phyloP scores from a whole-genome alignment of 2,797 vertebrate species.

The Florisuga fusca region DNA sequence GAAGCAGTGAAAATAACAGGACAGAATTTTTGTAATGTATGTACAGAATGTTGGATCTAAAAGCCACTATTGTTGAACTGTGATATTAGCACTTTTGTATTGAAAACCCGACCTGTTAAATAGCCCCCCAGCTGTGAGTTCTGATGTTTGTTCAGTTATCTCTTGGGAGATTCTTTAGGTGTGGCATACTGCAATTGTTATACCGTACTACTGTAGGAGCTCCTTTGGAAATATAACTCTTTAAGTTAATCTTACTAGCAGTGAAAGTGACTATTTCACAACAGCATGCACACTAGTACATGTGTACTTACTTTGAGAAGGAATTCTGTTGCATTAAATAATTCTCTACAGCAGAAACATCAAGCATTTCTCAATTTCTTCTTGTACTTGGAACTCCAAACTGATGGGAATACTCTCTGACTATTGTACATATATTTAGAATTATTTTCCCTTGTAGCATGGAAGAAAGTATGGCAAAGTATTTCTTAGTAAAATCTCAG shows the following conservation, averaged over 20 bases:
- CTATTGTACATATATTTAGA: neutral
- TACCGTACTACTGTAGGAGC: neutral
- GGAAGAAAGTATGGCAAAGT: conserved; percentile 8
- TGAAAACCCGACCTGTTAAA: conserved; percentile 25
- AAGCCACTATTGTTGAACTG: conserved; percentile 16
- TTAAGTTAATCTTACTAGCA: conserved; percentile 35
- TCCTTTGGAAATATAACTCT: conserved; percentile 49
- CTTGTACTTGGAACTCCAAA: conserved; percentile 29
- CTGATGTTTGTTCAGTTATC: conserved; percentile 45
- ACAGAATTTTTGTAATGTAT: neutral
- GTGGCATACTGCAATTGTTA: conserved; percentile 38
- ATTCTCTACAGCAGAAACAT: conserved; percentile 54
- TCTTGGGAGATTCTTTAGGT: conserved; percentile 46
- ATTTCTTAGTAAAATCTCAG: conserved; percentile 14
- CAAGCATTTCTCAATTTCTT: conserved; percentile 60
- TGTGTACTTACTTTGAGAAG: conserved; percentile 61
- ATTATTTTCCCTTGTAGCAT: conserved; percentile 40
- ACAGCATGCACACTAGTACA: conserved; percentile 50
- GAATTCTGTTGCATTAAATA: conserved; percentile 67
- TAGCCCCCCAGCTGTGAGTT: conserved; percentile 57
- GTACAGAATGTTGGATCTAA: conserved; percentile 43
- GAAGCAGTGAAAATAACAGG: neutral
- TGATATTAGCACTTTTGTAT: conserved; percentile 60
- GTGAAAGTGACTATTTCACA: conserved; percentile 28
- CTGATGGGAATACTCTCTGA: neutral